phyloP scores from a whole-genome alignment of 2,797 vertebrate genomes.

The Poecilia gillii region DNA sequence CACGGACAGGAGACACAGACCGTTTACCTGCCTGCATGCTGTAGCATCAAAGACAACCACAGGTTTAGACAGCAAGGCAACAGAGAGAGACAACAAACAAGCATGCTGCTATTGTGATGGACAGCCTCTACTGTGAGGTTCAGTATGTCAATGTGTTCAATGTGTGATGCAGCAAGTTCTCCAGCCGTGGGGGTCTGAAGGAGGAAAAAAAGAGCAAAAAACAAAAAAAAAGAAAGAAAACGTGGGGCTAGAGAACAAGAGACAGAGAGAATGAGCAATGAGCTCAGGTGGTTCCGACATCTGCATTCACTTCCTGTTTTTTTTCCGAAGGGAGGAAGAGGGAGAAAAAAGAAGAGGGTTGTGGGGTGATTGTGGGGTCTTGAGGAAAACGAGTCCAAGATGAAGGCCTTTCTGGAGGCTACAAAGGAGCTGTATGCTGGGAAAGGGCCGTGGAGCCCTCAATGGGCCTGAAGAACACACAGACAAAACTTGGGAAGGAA shows the following conservation, averaged over 20 bases:
- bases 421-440: constrained; percentile 73
- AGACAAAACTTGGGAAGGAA: constrained; percentile 77
- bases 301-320: constrained; percentile 78
- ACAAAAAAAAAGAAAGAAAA: constrained; percentile 52
- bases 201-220: constrained; percentile 30
- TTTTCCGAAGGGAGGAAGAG: constrained; percentile 51
- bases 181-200: constrained; percentile 61
- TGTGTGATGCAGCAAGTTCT: constrained; percentile 75
- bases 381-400: constrained; percentile 69
- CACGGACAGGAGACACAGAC: constrained; percentile 32
- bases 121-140: constrained; percentile 75
- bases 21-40: constrained; percentile 45
- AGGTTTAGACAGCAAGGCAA: constrained; percentile 64
- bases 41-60: constrained; percentile 54
- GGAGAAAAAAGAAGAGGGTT: constrained; percentile 32
- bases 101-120: constrained; percentile 74
- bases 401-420: constrained; percentile 76
- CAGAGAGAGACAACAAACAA: constrained; percentile 74
- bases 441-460: constrained; percentile 63
- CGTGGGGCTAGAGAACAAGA: constrained; percentile 51
- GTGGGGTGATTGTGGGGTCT: constrained; percentile 23
- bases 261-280: constrained; percentile 71
- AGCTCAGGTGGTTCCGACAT: constrained; percentile 77
- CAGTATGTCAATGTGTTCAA: constrained; percentile 71
- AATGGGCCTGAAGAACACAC: constrained; percentile 72